Evolutionary conservation across 2,888 invertebrate species (phyloP).

Genomic region (Dioctria linearis): DNA sequence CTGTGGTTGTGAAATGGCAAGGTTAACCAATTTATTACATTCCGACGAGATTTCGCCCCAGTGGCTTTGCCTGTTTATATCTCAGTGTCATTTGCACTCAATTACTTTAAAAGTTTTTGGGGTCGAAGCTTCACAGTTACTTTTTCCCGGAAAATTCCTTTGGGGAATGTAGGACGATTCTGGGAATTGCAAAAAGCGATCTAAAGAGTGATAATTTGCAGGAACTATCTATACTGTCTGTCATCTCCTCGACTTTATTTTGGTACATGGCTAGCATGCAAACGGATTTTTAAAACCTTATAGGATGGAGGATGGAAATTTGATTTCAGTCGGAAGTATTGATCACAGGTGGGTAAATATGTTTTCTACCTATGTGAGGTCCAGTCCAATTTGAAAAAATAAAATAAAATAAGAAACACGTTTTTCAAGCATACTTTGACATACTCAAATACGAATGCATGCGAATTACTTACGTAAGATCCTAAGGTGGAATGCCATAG

Average conservation of each 20-base stretch:
- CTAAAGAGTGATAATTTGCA: constrained; percentile 51
- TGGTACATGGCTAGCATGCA: constrained; percentile 22
- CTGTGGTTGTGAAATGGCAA: constrained; percentile 24
- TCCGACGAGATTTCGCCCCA: constrained; percentile 51
- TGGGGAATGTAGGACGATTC: constrained; percentile 10
- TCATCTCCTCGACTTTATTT: constrained; percentile 23
- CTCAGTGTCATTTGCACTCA: constrained; percentile 54
- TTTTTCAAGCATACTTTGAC: too few relatives aligned
- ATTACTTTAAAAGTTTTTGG: constrained; percentile 54
- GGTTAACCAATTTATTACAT: constrained; percentile 54
- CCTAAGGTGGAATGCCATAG: too few relatives aligned
- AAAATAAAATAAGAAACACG: too few relatives aligned
- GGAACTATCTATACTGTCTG: constrained; percentile 15
- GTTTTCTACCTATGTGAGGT: too few relatives aligned
- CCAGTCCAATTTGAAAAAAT: too few relatives aligned
- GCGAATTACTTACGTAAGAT: too few relatives aligned
- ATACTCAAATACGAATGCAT: too few relatives aligned
- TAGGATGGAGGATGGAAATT: neutral
- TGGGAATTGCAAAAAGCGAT: constrained; percentile 20
- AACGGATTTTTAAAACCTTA: constrained; percentile 9
- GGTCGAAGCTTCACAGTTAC: constrained; percentile 44
- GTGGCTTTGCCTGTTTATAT: constrained; percentile 53
- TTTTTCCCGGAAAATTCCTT: constrained; percentile 26
- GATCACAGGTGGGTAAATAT: too few relatives aligned
- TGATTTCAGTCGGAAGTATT: constrained; percentile 15